These are phyloP conservation scores for Lepidotrigona ventralis DNA, from an alignment of 1,140 invertebrate species.

Conservation along the genomic window DNA sequence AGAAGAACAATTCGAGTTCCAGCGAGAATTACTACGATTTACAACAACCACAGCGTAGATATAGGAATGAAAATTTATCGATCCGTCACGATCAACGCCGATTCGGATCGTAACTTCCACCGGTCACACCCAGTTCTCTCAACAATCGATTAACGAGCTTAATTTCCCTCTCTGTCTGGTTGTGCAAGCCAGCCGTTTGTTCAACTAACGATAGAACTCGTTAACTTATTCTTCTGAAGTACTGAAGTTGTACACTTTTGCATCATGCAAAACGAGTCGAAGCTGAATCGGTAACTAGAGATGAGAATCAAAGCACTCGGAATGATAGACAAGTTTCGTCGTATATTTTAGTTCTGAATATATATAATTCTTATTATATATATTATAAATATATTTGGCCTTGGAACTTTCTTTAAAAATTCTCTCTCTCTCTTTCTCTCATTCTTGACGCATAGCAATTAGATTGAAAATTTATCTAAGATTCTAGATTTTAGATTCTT, in stretches of 20 bases:
- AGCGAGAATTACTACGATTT: constrained; percentile 8
- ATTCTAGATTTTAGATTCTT: too few species aligned
- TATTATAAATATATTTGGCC: too few species aligned
- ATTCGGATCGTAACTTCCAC: not conserved
- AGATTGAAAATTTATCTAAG: too few species aligned
- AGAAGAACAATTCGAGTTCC: constrained; percentile 16
- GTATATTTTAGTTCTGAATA: too few species aligned
- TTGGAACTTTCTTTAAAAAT: too few species aligned
- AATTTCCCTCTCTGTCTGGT: not conserved
- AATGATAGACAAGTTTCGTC: too few species aligned
- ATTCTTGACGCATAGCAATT: too few species aligned
- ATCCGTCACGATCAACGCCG: constrained; percentile 29
- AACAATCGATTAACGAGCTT: not conserved
- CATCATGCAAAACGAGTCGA: too few species aligned
- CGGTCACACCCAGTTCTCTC: constrained; percentile 9
- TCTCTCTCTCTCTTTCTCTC: too few species aligned
- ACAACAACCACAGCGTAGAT: not conserved
- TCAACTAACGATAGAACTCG: not conserved
- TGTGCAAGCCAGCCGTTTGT: not conserved
- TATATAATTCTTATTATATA: too few species aligned
- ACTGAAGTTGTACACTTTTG: not conserved
- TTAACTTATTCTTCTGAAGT: constrained; percentile 6
- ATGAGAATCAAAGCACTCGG: too few species aligned
- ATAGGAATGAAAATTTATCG: constrained; percentile 15
- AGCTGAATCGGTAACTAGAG: too few species aligned